These are phyloP conservation scores for Drosophila nr. perissopoda DNA, from an alignment of 2,888 invertebrate species.

Conservation along the genomic window DNA sequence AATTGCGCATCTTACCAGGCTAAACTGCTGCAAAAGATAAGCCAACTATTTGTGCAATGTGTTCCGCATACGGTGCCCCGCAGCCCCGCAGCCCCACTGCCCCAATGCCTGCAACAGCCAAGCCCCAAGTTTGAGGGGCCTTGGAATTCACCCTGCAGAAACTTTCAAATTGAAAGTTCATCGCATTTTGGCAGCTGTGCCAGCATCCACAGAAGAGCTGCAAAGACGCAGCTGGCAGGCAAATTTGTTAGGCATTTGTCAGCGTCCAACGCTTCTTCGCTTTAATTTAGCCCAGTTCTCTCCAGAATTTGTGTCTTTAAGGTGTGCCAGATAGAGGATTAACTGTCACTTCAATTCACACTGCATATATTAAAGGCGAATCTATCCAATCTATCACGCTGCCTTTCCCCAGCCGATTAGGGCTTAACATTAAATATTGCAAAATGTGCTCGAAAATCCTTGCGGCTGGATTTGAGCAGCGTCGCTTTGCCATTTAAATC, in stretches of 20 bases:
- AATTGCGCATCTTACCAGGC: conserved; percentile 41
- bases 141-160: conserved; percentile 25
- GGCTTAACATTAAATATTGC: conserved; percentile 62
- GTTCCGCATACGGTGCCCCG: not conserved
- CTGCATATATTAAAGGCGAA: conserved; percentile 7
- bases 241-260: conserved; percentile 40
- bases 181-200: conserved; percentile 57
- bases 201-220: conserved; percentile 2
- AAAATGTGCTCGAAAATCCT: conserved; percentile 66
- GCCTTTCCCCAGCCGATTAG: conserved; percentile 29
- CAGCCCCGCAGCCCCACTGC: not conserved
- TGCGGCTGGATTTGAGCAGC: conserved; percentile 69
- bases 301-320: conserved; percentile 2
- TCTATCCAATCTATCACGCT: conserved; percentile 54
- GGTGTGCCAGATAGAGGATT: conserved; percentile 21
- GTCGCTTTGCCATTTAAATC: conserved; percentile 72
- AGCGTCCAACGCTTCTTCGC: conserved; percentile 1
- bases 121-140: not conserved
- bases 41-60: conserved; percentile 61
- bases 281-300: conserved; percentile 27
- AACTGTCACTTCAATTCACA: conserved; percentile 30
- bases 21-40: conserved; percentile 62
- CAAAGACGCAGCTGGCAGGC: conserved; percentile 33
- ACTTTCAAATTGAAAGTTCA: conserved; percentile 73
- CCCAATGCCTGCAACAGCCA: not conserved